A percentile compares a stretch with the other conserved stretches of the same genome.
Evolutionary conservation across 2,888 invertebrate genomes (phyloP).

Genomic region (Baccha elongata): DNA sequence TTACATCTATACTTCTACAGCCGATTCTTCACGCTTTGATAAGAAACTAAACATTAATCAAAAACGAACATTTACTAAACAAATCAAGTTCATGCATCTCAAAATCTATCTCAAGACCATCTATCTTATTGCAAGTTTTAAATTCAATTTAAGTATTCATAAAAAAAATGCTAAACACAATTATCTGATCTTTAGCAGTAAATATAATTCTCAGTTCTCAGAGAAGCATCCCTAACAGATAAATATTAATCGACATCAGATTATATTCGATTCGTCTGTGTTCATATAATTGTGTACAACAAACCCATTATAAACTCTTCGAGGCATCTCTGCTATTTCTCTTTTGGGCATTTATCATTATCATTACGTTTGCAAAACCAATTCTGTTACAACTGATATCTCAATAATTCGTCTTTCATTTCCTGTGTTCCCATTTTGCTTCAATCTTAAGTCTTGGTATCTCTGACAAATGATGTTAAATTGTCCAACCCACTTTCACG

Average conservation of each 20-base stretch:
- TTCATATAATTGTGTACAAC: not conserved
- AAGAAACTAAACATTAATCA: no score
- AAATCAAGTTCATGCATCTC: not conserved
- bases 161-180: constrained; percentile 13
- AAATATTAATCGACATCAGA: constrained; percentile 26
- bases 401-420: constrained; percentile 65
- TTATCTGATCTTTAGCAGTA: not conserved
- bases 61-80: not conserved
- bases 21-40: no score
- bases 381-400: constrained; percentile 69
- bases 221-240: constrained; percentile 20
- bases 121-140: constrained; percentile 11
- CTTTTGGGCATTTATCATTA: constrained; percentile 63
- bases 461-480: constrained; percentile 71
- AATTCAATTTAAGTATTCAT: constrained; percentile 15
- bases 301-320: not conserved
- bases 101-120: constrained; percentile 1
- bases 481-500: constrained; percentile 71
- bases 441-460: constrained; percentile 29
- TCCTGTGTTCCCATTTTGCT: constrained; percentile 27
- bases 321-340: not conserved
- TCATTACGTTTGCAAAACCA: constrained; percentile 67
- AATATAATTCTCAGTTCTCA: constrained; percentile 3
- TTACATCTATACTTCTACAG: no score
- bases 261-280: not conserved